A percentile compares a stretch with the other conserved stretches of the same genome.
phyloP scores from a whole-genome alignment of 1,140 invertebrate genomes.

The Stegodyphus mimosarum region DNA sequence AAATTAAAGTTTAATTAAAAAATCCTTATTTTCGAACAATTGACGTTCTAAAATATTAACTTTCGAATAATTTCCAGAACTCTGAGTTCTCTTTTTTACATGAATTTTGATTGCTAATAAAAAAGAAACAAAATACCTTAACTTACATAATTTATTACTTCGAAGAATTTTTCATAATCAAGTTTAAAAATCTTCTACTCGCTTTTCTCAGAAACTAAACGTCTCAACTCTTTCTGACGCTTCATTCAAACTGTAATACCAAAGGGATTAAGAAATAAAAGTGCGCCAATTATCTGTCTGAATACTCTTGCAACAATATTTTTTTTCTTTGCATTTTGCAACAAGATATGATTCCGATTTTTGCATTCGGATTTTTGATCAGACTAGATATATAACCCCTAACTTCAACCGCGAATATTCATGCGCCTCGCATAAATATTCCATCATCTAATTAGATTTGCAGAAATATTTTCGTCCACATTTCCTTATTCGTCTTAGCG shows the following conservation, averaged over 20 bases:
- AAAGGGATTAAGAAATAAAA: constrained; percentile 38
- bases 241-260: constrained; percentile 30
- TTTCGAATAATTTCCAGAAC: too few relatives aligned
- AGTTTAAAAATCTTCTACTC: constrained; percentile 31
- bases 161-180: constrained; percentile 37
- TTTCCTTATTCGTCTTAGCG: constrained; percentile 30
- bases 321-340: not conserved
- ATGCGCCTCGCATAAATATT: constrained; percentile 52
- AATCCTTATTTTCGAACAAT: not conserved
- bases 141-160: constrained; percentile 29
- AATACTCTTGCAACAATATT: not conserved
- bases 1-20: not conserved
- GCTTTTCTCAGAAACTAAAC: not conserved
- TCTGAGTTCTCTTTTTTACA: too few relatives aligned
- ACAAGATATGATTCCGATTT: not conserved
- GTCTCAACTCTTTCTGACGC: not conserved
- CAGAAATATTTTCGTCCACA: constrained; percentile 52
- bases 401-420: constrained; percentile 49
- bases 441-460: constrained; percentile 56
- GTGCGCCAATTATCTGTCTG: constrained; percentile 36
- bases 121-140: not conserved
- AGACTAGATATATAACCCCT: constrained; percentile 42
- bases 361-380: constrained; percentile 50
- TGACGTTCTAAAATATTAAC: not conserved
- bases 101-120: too few relatives aligned